A percentile compares a stretch with the other conserved stretches of the same genome.
Conservation (phyloP, 2,113 vertebrate species). For the Halichoeres trimaculatus region DNA sequence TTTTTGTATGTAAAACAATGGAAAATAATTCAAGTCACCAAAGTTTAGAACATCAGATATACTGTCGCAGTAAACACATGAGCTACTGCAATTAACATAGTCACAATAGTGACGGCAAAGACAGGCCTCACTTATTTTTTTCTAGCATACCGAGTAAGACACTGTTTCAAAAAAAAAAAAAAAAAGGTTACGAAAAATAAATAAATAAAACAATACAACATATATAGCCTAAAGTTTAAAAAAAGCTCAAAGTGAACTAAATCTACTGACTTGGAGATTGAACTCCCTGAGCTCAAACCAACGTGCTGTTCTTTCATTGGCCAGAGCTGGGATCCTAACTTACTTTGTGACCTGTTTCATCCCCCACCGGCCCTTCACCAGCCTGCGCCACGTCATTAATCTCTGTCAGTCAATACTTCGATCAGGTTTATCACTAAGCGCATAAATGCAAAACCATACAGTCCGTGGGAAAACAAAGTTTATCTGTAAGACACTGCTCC, state of each 20-base stretch:
- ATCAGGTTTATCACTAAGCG: slow-evolving; percentile 85
- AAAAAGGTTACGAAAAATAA: no score
- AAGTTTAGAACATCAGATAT: no score
- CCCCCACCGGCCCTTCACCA: slow-evolving; percentile 31
- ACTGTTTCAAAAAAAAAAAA: background rate
- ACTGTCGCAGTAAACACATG: no score
- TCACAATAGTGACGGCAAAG: no score
- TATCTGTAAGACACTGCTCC: slow-evolving; percentile 60
- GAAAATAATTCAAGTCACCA: no score
- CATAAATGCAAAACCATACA: slow-evolving; percentile 80
- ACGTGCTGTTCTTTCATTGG: slow-evolving; percentile 9
- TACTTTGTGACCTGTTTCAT: slow-evolving; percentile 74
- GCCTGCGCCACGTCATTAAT: slow-evolving; percentile 81
- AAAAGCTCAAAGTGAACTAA: slow-evolving; percentile 2
- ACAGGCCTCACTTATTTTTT: background rate
- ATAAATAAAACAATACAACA: background rate
- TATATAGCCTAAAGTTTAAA: background rate
- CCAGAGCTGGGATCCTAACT: slow-evolving; percentile 72
- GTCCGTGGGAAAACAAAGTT: slow-evolving; percentile 82
- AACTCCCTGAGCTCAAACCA: slow-evolving; percentile 30
- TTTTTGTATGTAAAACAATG: no score
- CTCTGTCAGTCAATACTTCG: slow-evolving; percentile 88
- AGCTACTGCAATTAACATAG: no score
- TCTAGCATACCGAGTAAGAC: background rate
- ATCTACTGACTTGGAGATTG: background rate